These are phyloP conservation scores for Macrotus californicus DNA, from an alignment of 2,113 vertebrate species.

Conservation along the genomic window DNA sequence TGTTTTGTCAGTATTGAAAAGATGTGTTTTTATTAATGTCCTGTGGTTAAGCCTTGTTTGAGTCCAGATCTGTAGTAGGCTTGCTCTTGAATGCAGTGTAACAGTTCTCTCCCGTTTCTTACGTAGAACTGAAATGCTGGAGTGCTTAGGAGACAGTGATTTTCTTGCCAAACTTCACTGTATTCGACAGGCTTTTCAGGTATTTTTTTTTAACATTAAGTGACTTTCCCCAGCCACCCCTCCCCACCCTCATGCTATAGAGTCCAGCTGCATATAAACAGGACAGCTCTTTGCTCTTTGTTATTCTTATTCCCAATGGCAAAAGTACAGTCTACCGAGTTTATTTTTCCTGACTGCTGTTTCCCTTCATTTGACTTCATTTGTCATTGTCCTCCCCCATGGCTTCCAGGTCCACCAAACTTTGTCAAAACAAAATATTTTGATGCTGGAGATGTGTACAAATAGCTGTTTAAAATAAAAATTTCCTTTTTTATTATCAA, in stretches of 20 bases:
- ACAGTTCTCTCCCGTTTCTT: conserved; percentile 15
- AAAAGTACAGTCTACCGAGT: neutral
- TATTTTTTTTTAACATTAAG: conserved; percentile 67
- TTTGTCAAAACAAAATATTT: neutral
- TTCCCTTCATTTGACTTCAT: neutral
- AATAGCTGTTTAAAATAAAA: conserved; percentile 12
- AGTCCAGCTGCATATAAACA: neutral
- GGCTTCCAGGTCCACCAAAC: neutral
- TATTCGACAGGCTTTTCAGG: conserved; percentile 95
- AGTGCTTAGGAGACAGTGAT: conserved; percentile 92
- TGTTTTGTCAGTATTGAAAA: neutral
- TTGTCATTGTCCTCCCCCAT: neutral
- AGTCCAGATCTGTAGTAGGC: neutral
- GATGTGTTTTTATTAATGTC: conserved; percentile 37
- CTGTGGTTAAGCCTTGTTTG: neutral
- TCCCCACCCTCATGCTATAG: neutral
- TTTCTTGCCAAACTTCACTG: conserved; percentile 97
- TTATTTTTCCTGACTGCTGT: neutral
- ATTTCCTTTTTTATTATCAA: neutral
- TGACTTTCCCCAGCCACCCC: neutral
- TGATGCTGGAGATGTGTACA: neutral
- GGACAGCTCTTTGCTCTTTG: neutral
- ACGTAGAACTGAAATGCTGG: conserved; percentile 92
- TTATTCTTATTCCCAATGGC: neutral
- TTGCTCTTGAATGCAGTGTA: conserved; percentile 36